These are phyloP conservation scores for Cottoperca gobio DNA, from an alignment of 2,797 vertebrate genomes.

Conservation along the genomic window DNA sequence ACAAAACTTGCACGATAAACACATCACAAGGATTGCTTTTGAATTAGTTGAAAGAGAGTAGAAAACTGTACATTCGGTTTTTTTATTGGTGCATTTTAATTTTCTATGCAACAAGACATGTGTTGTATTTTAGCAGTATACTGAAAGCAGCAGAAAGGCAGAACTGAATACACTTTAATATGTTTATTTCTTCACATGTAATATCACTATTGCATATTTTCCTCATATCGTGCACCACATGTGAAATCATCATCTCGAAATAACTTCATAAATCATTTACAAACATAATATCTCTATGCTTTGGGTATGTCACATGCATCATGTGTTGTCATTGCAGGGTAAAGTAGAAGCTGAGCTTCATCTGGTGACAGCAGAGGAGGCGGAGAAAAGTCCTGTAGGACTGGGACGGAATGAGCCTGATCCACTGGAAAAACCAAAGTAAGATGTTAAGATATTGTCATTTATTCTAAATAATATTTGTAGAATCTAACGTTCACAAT, in stretches of 20 bases:
- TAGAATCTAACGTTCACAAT: not conserved
- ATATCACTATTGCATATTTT: no score
- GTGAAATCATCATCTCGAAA: not conserved
- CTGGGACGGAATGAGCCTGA: conserved; percentile 96
- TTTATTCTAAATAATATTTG: not conserved
- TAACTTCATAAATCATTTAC: not conserved
- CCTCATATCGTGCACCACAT: not conserved
- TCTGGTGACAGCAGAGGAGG: conserved; percentile 93
- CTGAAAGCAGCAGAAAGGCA: no score
- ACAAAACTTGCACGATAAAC: no score
- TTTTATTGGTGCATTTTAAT: no score
- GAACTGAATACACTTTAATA: no score
- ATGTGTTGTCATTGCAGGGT: conserved; percentile 82
- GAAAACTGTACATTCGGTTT: no score
- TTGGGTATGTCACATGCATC: not conserved
- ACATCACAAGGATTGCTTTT: no score
- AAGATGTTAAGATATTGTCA: conserved; percentile 68
- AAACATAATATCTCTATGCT: no score
- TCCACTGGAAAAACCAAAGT: conserved; percentile 99
- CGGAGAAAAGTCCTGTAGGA: conserved; percentile 95
- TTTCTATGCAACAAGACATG: no score
- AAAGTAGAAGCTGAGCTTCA: conserved; percentile 98
- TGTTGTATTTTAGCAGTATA: no score
- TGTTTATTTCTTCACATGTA: no score
- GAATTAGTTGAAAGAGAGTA: no score